Base-by-base conservation (phyloP, 2,797 vertebrate species). In the Lacerta bilineata region DNA sequence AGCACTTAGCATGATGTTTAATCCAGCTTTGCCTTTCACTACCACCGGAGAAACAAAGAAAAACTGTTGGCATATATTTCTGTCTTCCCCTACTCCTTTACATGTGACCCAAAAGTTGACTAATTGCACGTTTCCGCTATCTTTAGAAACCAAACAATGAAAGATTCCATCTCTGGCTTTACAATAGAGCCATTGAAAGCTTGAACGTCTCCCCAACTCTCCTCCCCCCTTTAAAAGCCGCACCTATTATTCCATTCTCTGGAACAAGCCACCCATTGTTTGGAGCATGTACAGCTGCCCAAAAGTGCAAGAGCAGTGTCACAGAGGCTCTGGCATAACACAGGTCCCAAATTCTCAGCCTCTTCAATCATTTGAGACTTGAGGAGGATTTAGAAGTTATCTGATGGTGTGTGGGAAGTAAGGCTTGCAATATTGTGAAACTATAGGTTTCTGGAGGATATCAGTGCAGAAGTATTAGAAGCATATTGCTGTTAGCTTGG, bases 231-330 rank as follows among this genome's bases (percentile, higher is more conserved):
- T 92, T 89, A 88, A 88, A 93, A 93, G 88, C 90, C 66, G 75
- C 59, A 90, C 90, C 86, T 93, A 88, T 74, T 80, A 90, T 87
- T 69, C 83, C 68, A 69, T 86, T 61, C 41, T 79, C 43, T 43
- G 50, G 87, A 94, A 95, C 94, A 95, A 94, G 92, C 75, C 55
- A 20, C 69, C 75, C 89, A 91, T 94, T 95, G 94, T 95, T 91
- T 55, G 3, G 5, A 72, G 41, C 84, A 74, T 81, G 87, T 84
- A 77, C 36, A 59, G 86, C 83, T 83, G 46, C 50, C 80, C 80
- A 69, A 86, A 76, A 75, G 89, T 80, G 89, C 68, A 5, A 43
- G 13, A 41, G 46, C n/a, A 86, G 41, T 94, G 80, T 90, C 84
- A 86, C 66, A 43, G 33, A 0, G 0, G 0, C 27, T 3, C 15